Evolutionary conservation across 2,113 vertebrate species (phyloP), one percentile per base, ranked within the genome.

Genomic region (Blennius ocellaris): DNA sequence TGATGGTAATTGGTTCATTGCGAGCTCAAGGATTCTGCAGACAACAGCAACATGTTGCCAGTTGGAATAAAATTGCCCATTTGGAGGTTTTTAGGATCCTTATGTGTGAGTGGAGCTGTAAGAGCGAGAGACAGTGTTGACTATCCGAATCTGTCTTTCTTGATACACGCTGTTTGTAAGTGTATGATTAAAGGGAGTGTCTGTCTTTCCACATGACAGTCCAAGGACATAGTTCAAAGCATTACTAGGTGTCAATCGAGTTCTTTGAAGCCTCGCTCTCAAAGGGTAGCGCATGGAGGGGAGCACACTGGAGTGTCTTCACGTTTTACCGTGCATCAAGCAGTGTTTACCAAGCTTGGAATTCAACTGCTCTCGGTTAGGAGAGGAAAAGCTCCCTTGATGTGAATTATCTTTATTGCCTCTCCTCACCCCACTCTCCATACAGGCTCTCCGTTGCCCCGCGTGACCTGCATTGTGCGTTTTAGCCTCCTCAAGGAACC

Each of bases 201-300:
- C 51, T 70, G 73, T 63, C 77, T 86, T 53, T 76, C 47, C 40
- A 17, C 60, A 47, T 82, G 84, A 80, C 73, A 71, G 86, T 74
- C 83, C 85, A 87, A 84, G 83, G 86, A 91, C 88, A 77, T 2
- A 21, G 81, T 90, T 90, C 89, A 90, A 89, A 91, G 89, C 80
- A 40, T 51, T 62, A 36, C 68, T 54, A 69, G 81, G 89, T 83
- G 67, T 83, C 84, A 87, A n/a, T 81, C 8, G 63, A 69, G 30
- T 73, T 71, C 84, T 90, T 92, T 90, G 89, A 92, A 90, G 87
- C 83, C 64, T 84, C 64, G 15, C 52, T 64, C 76, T 84, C 61
- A 83, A 62, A 78, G 70, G 76, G 57, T 64, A 62, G 71, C n/a
- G n/a, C n/a, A 79, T 70, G 50, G 62, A 56, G 49, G 79, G 47